Percentiles rank a stretch among this genome's conserved stretches.
phyloP scores from a whole-genome alignment of 2,888 invertebrate genomes.

The Harpagoxenus sublaevis region DNA sequence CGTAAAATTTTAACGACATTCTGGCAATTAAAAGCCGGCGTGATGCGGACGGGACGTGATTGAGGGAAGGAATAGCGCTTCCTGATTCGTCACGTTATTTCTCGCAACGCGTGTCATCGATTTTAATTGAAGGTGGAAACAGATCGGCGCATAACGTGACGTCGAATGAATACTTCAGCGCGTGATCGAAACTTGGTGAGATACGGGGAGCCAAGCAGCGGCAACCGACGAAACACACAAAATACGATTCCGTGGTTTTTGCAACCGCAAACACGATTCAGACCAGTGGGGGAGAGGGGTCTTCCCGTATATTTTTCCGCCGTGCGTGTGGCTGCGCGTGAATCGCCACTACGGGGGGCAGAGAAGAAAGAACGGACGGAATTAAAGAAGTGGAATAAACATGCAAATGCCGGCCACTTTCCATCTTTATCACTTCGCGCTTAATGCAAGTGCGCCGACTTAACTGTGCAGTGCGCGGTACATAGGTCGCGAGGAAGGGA shows the following conservation, averaged over 20 bases:
- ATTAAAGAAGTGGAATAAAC: conserved; percentile 82
- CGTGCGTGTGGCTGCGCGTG: conserved; percentile 30
- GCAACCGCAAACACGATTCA: neutral
- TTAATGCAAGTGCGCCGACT: conserved; percentile 74
- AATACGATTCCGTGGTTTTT: conserved; percentile 15
- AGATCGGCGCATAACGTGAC: conserved; percentile 62
- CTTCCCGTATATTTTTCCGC: conserved; percentile 19
- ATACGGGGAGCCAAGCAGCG: neutral
- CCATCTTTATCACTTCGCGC: conserved; percentile 80
- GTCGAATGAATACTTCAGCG: conserved; percentile 67
- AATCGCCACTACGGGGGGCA: conserved; percentile 24
- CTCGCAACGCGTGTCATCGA: neutral
- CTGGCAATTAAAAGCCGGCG: neutral
- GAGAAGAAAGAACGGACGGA: conserved; percentile 61
- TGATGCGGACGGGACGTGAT: neutral
- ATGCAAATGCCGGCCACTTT: conserved; percentile 82
- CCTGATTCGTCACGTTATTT: neutral
- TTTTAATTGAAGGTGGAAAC: conserved; percentile 55
- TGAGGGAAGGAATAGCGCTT: neutral
- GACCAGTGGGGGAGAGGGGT: neutral
- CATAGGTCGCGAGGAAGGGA: conserved; percentile 39
- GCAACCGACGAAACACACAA: neutral
- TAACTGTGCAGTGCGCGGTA: conserved; percentile 55
- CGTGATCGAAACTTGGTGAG: neutral
- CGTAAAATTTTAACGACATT: neutral